Evolutionary conservation across 2,888 invertebrate genomes (phyloP).

Genomic region (Chrysolina americana): DNA sequence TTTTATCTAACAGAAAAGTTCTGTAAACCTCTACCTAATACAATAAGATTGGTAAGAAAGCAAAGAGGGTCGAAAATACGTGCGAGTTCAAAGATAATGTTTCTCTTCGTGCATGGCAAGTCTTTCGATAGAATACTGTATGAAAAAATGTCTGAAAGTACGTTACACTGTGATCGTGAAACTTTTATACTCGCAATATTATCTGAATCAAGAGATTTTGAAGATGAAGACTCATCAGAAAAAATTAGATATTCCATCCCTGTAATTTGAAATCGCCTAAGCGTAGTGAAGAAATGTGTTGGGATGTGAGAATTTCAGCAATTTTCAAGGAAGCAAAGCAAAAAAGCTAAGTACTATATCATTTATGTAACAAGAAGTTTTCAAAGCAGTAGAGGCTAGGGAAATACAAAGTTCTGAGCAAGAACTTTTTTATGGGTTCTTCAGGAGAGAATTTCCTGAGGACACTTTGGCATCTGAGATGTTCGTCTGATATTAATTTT

Average conservation of each 20-base stretch:
- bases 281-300: neutral
- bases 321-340: neutral
- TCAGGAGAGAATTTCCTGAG: constrained; percentile 25
- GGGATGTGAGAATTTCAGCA: neutral
- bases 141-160: constrained; percentile 30
- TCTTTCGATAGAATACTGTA: neutral
- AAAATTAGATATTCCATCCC: neutral
- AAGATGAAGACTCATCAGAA: neutral
- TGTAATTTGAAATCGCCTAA: neutral
- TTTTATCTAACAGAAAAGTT: no score
- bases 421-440: constrained; percentile 38
- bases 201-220: neutral
- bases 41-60: no score
- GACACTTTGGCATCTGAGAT: no score
- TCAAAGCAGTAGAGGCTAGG: neutral
- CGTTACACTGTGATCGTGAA: constrained; percentile 36
- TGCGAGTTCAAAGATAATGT: neutral
- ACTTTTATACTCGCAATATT: constrained; percentile 23
- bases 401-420: constrained; percentile 31
- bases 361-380: no score
- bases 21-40: neutral
- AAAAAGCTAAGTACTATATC: neutral
- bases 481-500: no score
- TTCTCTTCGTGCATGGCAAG: no score
- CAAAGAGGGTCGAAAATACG: neutral